Percentiles rank a stretch among this genome's conserved stretches.
These are phyloP conservation scores for Vombatus ursinus DNA, from an alignment of 2,113 vertebrate genomes.

Conservation along the genomic window DNA sequence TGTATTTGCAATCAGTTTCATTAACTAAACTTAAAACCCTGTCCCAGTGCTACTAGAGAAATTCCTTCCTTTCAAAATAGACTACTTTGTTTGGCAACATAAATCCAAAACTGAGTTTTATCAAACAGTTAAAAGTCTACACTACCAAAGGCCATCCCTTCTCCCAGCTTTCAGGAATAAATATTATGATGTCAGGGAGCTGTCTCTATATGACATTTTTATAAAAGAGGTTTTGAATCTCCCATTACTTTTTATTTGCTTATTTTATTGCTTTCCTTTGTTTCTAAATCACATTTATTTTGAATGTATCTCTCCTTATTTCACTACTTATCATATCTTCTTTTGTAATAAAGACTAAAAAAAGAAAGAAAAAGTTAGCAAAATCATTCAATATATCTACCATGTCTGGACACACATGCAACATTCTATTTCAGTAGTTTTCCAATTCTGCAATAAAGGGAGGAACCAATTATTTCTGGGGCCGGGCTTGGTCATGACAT, in stretches of 20 bases:
- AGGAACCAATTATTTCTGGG: not conserved
- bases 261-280: not conserved
- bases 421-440: not conserved
- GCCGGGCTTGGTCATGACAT: not conserved
- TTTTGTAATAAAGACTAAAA: not conserved
- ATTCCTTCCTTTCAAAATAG: slow-evolving; percentile 16
- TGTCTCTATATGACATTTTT: not conserved
- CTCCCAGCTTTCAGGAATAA: not conserved
- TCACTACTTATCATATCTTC: not conserved
- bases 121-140: not conserved
- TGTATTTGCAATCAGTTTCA: slow-evolving; percentile 6
- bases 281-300: not conserved
- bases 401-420: not conserved
- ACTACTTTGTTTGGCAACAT: not conserved
- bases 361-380: not conserved
- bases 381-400: not conserved
- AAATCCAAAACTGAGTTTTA: not conserved
- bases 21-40: slow-evolving; percentile 12
- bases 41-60: slow-evolving; percentile 17
- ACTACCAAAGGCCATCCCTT: not conserved
- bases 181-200: not conserved
- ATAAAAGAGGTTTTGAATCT: not conserved
- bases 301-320: not conserved
- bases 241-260: not conserved
- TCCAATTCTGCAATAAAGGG: not conserved